Conservation (phyloP, 1,140 invertebrate species). For the Drosophila sulfurigaster region DNA sequence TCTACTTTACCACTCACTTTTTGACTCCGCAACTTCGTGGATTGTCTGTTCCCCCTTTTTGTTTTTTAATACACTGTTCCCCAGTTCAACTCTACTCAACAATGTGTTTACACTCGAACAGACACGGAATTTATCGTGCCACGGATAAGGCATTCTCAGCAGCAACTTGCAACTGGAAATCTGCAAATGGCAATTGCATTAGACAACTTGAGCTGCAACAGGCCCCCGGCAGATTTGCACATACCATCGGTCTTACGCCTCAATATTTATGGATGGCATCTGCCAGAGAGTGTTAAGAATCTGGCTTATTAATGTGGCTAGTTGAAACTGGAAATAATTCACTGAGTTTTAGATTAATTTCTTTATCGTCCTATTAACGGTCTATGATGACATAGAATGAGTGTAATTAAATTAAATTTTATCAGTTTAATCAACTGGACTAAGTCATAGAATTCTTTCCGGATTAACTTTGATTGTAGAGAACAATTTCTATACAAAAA, state of each 20-base stretch:
- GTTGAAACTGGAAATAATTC: background rate
- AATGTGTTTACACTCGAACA: slow-evolving; percentile 36
- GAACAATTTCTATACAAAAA: no score
- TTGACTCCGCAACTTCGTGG: background rate
- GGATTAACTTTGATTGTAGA: no score
- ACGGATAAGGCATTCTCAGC: slow-evolving; percentile 6
- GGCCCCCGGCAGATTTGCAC: slow-evolving; percentile 23
- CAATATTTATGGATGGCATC: slow-evolving; percentile 38
- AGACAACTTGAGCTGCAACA: slow-evolving; percentile 1
- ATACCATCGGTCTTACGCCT: slow-evolving; percentile 1
- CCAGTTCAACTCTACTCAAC: background rate
- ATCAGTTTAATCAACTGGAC: no score
- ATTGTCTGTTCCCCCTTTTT: background rate
- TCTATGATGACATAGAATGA: no score
- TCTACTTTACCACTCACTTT: slow-evolving; percentile 35
- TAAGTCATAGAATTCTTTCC: no score
- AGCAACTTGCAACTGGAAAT: slow-evolving; percentile 1
- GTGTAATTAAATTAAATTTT: no score
- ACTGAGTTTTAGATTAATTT: slow-evolving; percentile 9
- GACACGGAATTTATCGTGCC: slow-evolving; percentile 46
- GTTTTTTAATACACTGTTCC: no score
- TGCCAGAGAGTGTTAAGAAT: slow-evolving; percentile 36
- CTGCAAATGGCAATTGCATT: slow-evolving; percentile 13
- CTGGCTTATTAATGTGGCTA: slow-evolving; percentile 18
- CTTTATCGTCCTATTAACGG: no score